Evolutionary conservation across 2,113 vertebrate species (phyloP).

Genomic region (Chiloscyllium plagiosum): DNA sequence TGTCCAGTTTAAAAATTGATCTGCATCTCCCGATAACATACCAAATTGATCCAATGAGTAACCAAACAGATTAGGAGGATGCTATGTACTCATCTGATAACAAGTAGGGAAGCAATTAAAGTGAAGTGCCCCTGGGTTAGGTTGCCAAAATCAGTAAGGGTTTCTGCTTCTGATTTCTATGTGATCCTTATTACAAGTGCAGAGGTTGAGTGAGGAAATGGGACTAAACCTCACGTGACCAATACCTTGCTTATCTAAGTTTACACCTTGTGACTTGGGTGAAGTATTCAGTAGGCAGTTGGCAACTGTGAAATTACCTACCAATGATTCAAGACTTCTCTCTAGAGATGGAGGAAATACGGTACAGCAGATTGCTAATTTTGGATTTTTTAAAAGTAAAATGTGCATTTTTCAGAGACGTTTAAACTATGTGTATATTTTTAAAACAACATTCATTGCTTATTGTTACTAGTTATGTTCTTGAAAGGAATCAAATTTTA

Average conservation of each 20-base stretch:
- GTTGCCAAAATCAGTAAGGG: background rate
- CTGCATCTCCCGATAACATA: background rate
- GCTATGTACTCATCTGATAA: background rate
- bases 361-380: background rate
- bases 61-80: background rate
- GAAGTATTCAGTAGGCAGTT: background rate
- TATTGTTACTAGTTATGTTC: background rate
- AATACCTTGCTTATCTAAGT: background rate
- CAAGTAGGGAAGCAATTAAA: background rate
- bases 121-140: background rate
- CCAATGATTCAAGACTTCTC: background rate
- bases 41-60: background rate
- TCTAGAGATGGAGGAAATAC: background rate
- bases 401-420: background rate
- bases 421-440: background rate
- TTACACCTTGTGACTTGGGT: background rate
- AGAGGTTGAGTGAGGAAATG: background rate
- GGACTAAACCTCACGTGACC: background rate
- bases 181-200: background rate
- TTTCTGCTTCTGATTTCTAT: background rate
- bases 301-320: background rate
- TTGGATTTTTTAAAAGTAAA: background rate
- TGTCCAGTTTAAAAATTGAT: background rate
- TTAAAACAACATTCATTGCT: background rate
- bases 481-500: background rate